Base-by-base conservation (phyloP, 2,888 invertebrate genomes). In the Aplocera efformata region DNA sequence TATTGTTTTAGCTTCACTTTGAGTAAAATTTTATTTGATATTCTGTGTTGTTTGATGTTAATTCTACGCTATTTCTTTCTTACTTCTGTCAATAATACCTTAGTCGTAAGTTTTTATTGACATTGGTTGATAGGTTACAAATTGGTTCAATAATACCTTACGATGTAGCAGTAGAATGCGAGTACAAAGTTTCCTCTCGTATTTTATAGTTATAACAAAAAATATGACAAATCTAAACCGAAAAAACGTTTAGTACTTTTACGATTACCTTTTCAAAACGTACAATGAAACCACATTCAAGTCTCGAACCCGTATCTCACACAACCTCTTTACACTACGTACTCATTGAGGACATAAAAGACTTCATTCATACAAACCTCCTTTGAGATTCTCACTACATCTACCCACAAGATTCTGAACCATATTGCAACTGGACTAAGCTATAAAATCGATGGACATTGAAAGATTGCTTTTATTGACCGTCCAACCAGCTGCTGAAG, bases 351-450 rank as follows among this genome's bases (percentile, higher is more conserved):
- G 31, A 26, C 3, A 34, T 11, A 42, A 39, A 40, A 21, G 34
- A 27, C 20, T 31, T 38, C 42, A 37, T 44, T 44, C 38, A 44
- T 39, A 29, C 33, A 38, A 34, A 31, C 26, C 43, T 38, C 27
- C 44, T 39, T 44, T 28, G 10, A 31, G 1, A 17, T 26, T 21
- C 21, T 9, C 29, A 9, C 33, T 6, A 10, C 3, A 22, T 4
- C 25, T 10, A 30, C 32, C 5, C 36, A 9, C 23, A 10, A 10
- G 32, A 42, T 36, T 10, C 2, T 13, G n/a, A 25, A 29, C 29
- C 24, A 13, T 36, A 29, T 36, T 23, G 6, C 13, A 10, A 11
- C 29, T 1, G 1, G 6, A 6, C 22, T 28, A 36, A 13, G 17
- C 13, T 17, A 5, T 20, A 30, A 30, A 17, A 17, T 17, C 13